Evolutionary conservation across 1,140 invertebrate genomes (phyloP).

Genomic region (Sesamia nonagrioides): DNA sequence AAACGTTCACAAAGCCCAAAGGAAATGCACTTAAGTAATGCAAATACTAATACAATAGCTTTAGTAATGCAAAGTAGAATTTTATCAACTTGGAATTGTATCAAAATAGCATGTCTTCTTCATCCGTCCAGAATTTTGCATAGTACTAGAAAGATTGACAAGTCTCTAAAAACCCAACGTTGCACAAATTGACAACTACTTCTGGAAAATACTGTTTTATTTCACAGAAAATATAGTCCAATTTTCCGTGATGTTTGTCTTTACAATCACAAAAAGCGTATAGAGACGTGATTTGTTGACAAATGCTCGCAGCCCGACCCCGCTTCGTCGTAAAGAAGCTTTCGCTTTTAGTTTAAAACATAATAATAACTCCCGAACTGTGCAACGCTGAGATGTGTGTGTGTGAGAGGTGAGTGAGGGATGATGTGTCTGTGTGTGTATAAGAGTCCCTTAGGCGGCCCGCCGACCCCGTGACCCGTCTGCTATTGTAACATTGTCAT

Average conservation of each 20-base stretch:
- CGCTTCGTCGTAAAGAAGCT: conserved; percentile 57
- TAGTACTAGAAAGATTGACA: conserved; percentile 33
- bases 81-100: too few relatives aligned
- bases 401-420: not conserved
- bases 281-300: conserved; percentile 75
- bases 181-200: conserved; percentile 10
- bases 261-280: conserved; percentile 63
- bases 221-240: conserved; percentile 1
- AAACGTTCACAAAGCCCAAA: too few relatives aligned
- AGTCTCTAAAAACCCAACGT: not conserved
- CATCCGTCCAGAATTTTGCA: too few relatives aligned
- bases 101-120: too few relatives aligned
- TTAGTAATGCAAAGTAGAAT: too few relatives aligned
- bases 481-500: conserved; percentile 27
- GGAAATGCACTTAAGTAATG: too few relatives aligned
- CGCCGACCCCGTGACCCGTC: conserved; percentile 15
- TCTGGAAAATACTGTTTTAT: not conserved
- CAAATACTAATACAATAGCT: too few relatives aligned
- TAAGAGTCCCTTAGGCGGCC: not conserved
- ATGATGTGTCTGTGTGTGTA: conserved; percentile 22
- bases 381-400: conserved; percentile 47
- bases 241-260: not conserved
- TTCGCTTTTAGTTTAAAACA: conserved; percentile 62
- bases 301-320: conserved; percentile 65
- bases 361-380: conserved; percentile 53